phyloP scores from a whole-genome alignment of 2,113 vertebrate genomes.

The Myxocyprinus asiaticus region DNA sequence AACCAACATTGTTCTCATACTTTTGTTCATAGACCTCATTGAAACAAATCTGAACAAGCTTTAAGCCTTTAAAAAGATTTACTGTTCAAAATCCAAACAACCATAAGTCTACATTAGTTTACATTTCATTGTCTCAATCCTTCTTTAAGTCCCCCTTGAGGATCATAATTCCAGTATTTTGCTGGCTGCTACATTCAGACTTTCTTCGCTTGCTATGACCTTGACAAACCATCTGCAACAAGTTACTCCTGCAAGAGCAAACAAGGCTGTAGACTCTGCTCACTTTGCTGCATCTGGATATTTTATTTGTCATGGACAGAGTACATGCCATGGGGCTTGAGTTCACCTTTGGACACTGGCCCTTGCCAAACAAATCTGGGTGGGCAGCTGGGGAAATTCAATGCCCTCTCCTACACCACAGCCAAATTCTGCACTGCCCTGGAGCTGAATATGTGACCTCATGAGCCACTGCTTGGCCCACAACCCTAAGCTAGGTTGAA shows the following conservation, averaged over 20 bases:
- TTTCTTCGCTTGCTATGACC: slow-evolving; percentile 25
- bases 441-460: slow-evolving; percentile 66
- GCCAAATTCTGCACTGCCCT: slow-evolving; percentile 67
- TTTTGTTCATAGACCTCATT: not conserved
- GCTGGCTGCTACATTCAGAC: slow-evolving; percentile 25
- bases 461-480: slow-evolving; percentile 59
- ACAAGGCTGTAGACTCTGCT: slow-evolving; percentile 20
- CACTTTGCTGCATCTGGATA: slow-evolving; percentile 59
- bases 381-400: slow-evolving; percentile 76
- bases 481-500: slow-evolving; percentile 28
- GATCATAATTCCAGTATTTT: not conserved
- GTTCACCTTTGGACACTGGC: slow-evolving; percentile 69
- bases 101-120: not conserved
- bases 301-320: slow-evolving; percentile 67
- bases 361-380: slow-evolving; percentile 70
- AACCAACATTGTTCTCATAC: not conserved
- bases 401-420: slow-evolving; percentile 56
- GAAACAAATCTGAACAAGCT: not conserved
- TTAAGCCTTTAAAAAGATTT: not conserved
- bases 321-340: slow-evolving; percentile 60
- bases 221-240: slow-evolving; percentile 36
- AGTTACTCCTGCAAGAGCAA: slow-evolving; percentile 30
- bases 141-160: slow-evolving; percentile 18
- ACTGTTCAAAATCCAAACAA: not conserved
- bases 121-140: slow-evolving; percentile 3